These are phyloP conservation scores for Petrosia ficiformis DNA, from an alignment of 37 sponge, comb jelly and placozoan genomes.

Conservation along the genomic window DNA sequence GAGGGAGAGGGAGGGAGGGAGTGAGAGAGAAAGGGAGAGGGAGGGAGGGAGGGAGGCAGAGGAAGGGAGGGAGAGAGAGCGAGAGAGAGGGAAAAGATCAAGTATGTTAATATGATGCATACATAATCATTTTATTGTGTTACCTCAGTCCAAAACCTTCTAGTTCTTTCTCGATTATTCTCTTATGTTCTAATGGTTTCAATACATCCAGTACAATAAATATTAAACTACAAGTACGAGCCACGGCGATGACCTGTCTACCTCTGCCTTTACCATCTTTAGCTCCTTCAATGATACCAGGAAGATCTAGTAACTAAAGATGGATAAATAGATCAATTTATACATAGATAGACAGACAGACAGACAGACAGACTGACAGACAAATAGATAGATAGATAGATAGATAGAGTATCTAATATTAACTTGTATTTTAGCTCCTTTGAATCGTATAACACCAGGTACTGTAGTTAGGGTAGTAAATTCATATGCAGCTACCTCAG, in stretches of 20 bases:
- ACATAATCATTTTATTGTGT: not conserved
- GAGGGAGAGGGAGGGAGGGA: too few species aligned
- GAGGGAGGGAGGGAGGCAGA: too few species aligned
- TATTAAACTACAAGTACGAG: constrained; percentile 93
- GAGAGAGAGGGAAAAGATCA: too few species aligned
- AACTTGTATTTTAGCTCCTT: constrained; percentile 93
- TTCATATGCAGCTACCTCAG: constrained; percentile 98
- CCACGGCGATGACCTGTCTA: constrained; percentile 95
- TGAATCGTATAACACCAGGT: constrained; percentile 89
- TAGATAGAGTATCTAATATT: not conserved
- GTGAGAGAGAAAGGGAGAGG: too few species aligned
- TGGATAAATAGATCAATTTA: not conserved
- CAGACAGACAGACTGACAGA: not conserved
- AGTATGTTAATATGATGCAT: not conserved
- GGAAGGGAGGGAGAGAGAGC: too few species aligned
- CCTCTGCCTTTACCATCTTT: constrained; percentile 99
- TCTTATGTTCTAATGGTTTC: constrained; percentile 96
- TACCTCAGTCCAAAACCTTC: constrained; percentile 94
- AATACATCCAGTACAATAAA: constrained; percentile 97
- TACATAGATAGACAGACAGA: not conserved
- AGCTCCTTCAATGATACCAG: constrained; percentile 99
- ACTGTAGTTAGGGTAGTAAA: constrained; percentile 99
- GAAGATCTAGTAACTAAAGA: constrained; percentile 91
- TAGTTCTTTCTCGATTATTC: constrained; percentile 89
- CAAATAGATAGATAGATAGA: constrained; percentile 2